Evolutionary conservation across 2,888 invertebrate species (phyloP).

Genomic region (Desoria tigrina): DNA sequence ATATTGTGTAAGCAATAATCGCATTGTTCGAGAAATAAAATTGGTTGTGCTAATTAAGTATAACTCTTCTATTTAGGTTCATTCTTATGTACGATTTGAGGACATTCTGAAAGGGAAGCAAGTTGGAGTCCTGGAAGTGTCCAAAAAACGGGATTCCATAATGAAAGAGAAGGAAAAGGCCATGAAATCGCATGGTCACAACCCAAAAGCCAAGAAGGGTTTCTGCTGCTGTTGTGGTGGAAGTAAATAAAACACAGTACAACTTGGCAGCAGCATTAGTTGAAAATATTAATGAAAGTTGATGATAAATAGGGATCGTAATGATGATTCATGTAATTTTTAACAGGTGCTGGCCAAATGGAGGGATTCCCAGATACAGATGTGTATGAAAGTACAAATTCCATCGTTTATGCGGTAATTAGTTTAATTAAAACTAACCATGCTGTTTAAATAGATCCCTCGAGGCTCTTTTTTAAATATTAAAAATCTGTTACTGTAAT

Average conservation of each 20-base stretch:
- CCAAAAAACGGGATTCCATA: not conserved
- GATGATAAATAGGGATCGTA: no score
- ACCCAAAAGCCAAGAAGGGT: not conserved
- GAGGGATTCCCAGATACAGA: not conserved
- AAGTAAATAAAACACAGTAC: no score
- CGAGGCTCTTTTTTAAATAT: no score
- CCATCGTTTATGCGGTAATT: not conserved
- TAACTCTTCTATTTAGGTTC: not conserved
- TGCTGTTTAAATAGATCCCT: no score
- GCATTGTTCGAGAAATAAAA: not conserved
- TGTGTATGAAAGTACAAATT: not conserved
- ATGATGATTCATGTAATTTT: no score
- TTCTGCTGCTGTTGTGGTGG: slow-evolving; percentile 1
- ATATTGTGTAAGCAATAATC: slow-evolving; percentile 1
- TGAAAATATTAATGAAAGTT: no score
- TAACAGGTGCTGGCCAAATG: not conserved
- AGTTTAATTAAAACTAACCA: no score
- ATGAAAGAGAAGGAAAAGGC: no score
- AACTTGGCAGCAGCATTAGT: no score
- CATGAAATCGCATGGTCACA: no score
- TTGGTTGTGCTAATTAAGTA: not conserved
- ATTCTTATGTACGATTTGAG: slow-evolving; percentile 19
- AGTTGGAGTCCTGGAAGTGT: slow-evolving; percentile 17
- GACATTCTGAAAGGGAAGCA: slow-evolving; percentile 15
- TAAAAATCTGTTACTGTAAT: no score